Conservation (phyloP, 2,888 invertebrate species). For the Sminthurinus aureus region DNA sequence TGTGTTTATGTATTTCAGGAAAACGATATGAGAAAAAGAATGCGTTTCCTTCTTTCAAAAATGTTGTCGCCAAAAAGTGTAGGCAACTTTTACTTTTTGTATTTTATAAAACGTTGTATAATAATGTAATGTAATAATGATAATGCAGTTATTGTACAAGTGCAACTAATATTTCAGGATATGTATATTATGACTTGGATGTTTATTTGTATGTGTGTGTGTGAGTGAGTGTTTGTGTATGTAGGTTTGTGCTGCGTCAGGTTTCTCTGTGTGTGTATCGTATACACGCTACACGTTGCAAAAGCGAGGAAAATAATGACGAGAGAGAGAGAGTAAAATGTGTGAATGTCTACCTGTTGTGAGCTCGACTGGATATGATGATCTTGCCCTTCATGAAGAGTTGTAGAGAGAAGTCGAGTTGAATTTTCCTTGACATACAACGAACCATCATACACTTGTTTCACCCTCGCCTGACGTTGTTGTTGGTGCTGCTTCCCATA, state of each 20-base stretch:
- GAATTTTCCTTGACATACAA: constrained; percentile 55
- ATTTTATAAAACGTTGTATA: background rate
- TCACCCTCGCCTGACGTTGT: constrained; percentile 47
- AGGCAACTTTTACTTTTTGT: background rate
- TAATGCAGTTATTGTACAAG: background rate
- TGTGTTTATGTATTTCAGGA: background rate
- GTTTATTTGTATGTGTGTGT: background rate
- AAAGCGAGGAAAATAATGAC: constrained; percentile 17
- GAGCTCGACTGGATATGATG: constrained; percentile 49
- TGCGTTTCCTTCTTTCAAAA: background rate
- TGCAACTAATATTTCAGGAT: background rate
- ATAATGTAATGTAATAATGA: background rate
- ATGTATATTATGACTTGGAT: constrained; percentile 4
- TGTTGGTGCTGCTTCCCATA: background rate
- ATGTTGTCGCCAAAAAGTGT: background rate
- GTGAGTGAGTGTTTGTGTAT: background rate
- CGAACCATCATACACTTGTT: constrained; percentile 47
- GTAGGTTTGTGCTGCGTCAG: background rate
- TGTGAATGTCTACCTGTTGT: constrained; percentile 41
- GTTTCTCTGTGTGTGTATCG: background rate
- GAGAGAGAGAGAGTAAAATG: constrained; percentile 6
- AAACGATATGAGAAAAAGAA: background rate
- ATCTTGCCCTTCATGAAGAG: constrained; percentile 57
- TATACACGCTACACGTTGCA: background rate
- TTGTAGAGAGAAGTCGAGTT: constrained; percentile 26